phyloP scores from a whole-genome alignment of 1,140 invertebrate species.

The Venustaconcha ellipsiformis region DNA sequence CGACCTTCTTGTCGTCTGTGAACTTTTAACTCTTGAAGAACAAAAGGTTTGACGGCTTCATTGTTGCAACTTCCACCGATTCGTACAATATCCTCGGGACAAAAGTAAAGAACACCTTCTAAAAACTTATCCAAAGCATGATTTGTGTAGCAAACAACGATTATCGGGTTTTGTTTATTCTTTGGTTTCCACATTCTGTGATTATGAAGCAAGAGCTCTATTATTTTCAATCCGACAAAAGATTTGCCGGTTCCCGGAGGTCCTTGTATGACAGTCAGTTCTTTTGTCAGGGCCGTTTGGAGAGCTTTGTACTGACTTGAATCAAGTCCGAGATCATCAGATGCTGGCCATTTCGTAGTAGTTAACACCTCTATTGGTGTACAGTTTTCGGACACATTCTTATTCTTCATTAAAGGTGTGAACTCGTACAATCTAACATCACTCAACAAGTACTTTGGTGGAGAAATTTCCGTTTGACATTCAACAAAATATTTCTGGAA shows the following conservation, averaged over 20 bases:
- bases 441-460: conserved; percentile 51
- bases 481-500: conserved; percentile 63
- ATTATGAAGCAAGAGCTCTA: conserved; percentile 64
- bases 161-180: conserved; percentile 71
- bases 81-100: conserved; percentile 73
- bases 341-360: conserved; percentile 51
- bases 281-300: conserved; percentile 68
- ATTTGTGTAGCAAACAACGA: conserved; percentile 88
- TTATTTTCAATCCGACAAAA: conserved; percentile 66
- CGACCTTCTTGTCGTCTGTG: background rate
- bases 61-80: conserved; percentile 80
- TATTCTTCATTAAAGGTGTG: conserved; percentile 40
- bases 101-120: conserved; percentile 72
- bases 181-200: conserved; percentile 43
- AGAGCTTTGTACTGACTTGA: conserved; percentile 70
- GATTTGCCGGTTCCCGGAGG: conserved; percentile 68
- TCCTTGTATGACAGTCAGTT: conserved; percentile 79
- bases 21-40: conserved; percentile 16
- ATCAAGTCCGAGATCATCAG: conserved; percentile 62
- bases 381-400: conserved; percentile 1
- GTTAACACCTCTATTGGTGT: conserved; percentile 35
- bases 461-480: conserved; percentile 46
- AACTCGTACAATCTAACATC: conserved; percentile 32
- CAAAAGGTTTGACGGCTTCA: conserved; percentile 38
- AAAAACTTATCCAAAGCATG: conserved; percentile 91